phyloP scores from a whole-genome alignment of 2,113 vertebrate species.

The Plectropomus leopardus region DNA sequence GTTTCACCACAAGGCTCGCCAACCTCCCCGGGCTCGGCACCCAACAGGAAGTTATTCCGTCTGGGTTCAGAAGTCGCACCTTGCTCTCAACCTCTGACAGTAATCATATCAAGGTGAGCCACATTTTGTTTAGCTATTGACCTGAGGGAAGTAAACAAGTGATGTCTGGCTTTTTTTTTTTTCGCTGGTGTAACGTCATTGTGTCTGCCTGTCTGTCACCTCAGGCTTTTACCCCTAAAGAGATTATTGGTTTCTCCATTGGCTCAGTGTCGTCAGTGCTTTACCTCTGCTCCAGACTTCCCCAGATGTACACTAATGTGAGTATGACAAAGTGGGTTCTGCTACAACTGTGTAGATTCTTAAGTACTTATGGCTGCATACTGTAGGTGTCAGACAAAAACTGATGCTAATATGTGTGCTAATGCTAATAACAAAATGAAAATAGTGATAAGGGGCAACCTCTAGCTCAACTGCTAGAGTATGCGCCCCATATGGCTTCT shows the following conservation, averaged over 20 bases:
- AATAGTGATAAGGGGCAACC: too few relatives aligned
- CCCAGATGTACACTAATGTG: slow-evolving; percentile 95
- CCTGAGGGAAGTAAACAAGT: neutral
- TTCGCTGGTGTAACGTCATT: neutral
- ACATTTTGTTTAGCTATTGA: neutral
- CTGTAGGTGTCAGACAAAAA: neutral
- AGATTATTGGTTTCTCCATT: slow-evolving; percentile 90
- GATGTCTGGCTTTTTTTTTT: neutral
- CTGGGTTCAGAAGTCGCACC: slow-evolving; percentile 78
- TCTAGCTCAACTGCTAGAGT: too few relatives aligned
- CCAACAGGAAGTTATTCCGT: neutral
- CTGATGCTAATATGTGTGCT: neutral
- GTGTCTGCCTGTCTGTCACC: slow-evolving; percentile 4
- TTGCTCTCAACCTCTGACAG: slow-evolving; percentile 79
- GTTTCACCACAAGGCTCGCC: slow-evolving; percentile 64
- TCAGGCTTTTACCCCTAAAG: slow-evolving; percentile 88
- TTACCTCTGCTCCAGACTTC: slow-evolving; percentile 92
- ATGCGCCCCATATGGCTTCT: too few relatives aligned
- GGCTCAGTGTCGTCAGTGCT: slow-evolving; percentile 92
- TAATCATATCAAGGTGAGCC: slow-evolving; percentile 74
- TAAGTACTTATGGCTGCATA: neutral
- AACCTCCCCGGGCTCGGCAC: neutral
- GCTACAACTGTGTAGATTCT: neutral
- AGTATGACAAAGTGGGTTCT: slow-evolving; percentile 68
- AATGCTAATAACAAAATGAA: too few relatives aligned